Evolutionary conservation across 2,797 vertebrate species (phyloP).

Genomic region (Pipistrellus pygmaeus): DNA sequence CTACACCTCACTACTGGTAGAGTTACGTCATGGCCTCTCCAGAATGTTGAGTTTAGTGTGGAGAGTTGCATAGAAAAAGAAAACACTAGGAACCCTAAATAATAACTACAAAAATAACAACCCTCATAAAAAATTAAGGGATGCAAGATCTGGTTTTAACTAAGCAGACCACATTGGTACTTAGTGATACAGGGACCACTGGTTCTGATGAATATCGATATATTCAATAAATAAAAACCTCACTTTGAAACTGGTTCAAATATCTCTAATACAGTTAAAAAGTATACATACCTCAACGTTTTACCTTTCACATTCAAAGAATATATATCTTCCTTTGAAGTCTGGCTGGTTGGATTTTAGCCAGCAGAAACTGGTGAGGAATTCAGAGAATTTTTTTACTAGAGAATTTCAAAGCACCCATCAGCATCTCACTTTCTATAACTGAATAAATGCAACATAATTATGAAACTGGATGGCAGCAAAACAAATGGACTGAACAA

Average conservation of each 20-base stretch:
- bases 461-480: constrained; percentile 13
- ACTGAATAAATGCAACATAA: constrained; percentile 15
- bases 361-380: constrained; percentile 74
- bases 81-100: constrained; percentile 80
- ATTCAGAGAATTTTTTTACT: background rate
- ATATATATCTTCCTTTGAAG: constrained; percentile 76
- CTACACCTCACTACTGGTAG: constrained; percentile 89
- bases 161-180: constrained; percentile 80
- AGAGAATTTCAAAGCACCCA: constrained; percentile 16
- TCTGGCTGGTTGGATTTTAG: constrained; percentile 78
- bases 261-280: constrained; percentile 79
- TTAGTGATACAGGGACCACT: constrained; percentile 73
- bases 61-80: constrained; percentile 84
- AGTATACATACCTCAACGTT: constrained; percentile 80
- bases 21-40: constrained; percentile 93
- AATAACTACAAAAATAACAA: constrained; percentile 76
- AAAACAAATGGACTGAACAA: constrained; percentile 29
- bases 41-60: constrained; percentile 88
- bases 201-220: constrained; percentile 82
- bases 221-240: constrained; percentile 72
- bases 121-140: constrained; percentile 81
- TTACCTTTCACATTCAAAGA: constrained; percentile 78
- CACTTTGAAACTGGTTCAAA: constrained; percentile 78
- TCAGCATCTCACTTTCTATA: background rate
- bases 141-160: constrained; percentile 82